A percentile compares a stretch with the other conserved stretches of the same genome.
Conservation (phyloP, 1,140 invertebrate genomes). For the Lepidurus couesii region DNA sequence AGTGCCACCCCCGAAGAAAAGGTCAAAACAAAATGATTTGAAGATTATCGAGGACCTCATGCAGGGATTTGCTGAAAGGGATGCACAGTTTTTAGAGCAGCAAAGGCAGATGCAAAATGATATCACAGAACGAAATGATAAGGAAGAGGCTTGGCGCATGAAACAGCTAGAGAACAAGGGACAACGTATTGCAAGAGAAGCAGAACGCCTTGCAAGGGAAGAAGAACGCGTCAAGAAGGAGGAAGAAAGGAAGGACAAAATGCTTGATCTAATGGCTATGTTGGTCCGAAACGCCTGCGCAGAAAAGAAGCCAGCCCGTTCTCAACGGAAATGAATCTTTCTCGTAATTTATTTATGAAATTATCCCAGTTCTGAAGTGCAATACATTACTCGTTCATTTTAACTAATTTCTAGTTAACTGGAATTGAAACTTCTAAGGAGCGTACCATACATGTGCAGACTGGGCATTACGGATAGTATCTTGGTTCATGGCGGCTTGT, state of each 20-base stretch:
- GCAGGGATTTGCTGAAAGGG: not conserved
- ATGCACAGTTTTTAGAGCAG: not conserved
- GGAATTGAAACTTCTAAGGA: not conserved
- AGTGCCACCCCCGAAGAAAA: not conserved
- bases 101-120: not conserved
- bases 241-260: not conserved
- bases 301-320: not conserved
- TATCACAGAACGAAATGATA: not conserved
- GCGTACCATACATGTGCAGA: not conserved
- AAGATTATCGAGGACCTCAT: not conserved
- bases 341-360: not conserved
- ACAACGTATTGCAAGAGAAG: not conserved
- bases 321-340: not conserved
- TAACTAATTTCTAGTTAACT: not conserved
- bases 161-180: not conserved
- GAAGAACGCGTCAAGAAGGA: not conserved
- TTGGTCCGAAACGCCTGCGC: not conserved
- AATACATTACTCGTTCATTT: conserved; percentile 2
- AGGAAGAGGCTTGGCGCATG: conserved; percentile 3
- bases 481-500: not conserved
- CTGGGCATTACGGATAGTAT: not conserved
- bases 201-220: not conserved
- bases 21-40: not conserved
- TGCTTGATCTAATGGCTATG: not conserved
- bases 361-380: not conserved